Conservation (phyloP, 2,888 invertebrate species). For the Microplitis manilae region DNA sequence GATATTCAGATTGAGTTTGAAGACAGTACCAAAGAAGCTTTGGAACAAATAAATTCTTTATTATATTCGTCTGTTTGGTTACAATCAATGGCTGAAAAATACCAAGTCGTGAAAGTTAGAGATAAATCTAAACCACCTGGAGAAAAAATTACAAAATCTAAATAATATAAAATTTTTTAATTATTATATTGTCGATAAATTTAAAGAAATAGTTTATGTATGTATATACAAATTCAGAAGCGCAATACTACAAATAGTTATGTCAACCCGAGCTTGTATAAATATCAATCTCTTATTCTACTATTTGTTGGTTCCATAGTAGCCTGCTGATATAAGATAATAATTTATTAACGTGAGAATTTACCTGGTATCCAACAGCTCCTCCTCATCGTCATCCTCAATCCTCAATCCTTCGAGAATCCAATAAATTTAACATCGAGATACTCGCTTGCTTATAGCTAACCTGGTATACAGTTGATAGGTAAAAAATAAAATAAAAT, state of each 20-base stretch:
- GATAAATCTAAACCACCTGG: constrained; percentile 40
- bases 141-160: constrained; percentile 25
- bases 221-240: not conserved
- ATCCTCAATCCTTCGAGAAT: not conserved
- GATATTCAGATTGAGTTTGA: constrained; percentile 54
- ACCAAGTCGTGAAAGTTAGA: constrained; percentile 52
- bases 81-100: constrained; percentile 52
- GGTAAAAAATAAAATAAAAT: constrained; percentile 24
- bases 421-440: constrained; percentile 23
- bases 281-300: not conserved
- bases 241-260: not conserved
- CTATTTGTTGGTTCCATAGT: not conserved
- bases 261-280: not conserved
- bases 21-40: constrained; percentile 53
- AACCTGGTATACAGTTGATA: constrained; percentile 5
- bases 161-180: not conserved
- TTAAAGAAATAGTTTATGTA: not conserved
- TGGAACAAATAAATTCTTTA: constrained; percentile 56
- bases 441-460: not conserved
- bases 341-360: constrained; percentile 1
- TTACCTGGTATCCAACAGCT: not conserved
- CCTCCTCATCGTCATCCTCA: not conserved
- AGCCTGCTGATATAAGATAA: not conserved
- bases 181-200: not conserved
- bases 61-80: constrained; percentile 54